Percentiles rank a stretch among this genome's conserved stretches.
phyloP scores from a whole-genome alignment of 2,888 invertebrate species.

The Fragum whitleyi region DNA sequence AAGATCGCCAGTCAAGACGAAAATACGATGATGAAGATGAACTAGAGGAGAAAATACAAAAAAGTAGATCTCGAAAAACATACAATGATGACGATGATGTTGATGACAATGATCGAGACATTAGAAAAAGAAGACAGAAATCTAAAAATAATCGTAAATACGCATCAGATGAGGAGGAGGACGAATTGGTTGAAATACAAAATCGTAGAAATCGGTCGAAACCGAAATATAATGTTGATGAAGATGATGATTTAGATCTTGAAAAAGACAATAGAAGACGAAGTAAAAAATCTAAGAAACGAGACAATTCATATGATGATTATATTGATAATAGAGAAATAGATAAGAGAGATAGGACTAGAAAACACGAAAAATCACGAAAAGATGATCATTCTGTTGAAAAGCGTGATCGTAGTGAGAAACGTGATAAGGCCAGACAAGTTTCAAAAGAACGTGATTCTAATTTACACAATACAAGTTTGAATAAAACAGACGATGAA shows the following conservation, averaged over 20 bases:
- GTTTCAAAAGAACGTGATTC: slow-evolving; percentile 46
- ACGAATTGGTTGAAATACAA: slow-evolving; percentile 36
- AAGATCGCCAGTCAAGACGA: slow-evolving; percentile 45
- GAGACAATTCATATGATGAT: slow-evolving; percentile 29
- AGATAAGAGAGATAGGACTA: slow-evolving; percentile 21
- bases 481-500: slow-evolving; percentile 46
- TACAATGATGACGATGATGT: slow-evolving; percentile 56
- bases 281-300: slow-evolving; percentile 32
- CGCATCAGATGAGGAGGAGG: slow-evolving; percentile 39
- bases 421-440: slow-evolving; percentile 40
- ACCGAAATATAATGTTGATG: slow-evolving; percentile 40
- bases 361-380: slow-evolving; percentile 20
- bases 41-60: slow-evolving; percentile 29
- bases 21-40: slow-evolving; percentile 58
- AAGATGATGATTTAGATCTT: slow-evolving; percentile 38
- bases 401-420: slow-evolving; percentile 37
- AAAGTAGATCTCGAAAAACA: slow-evolving; percentile 38
- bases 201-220: slow-evolving; percentile 42
- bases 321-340: slow-evolving; percentile 28
- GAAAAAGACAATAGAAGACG: slow-evolving; percentile 33
- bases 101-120: slow-evolving; percentile 37
- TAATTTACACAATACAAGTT: slow-evolving; percentile 41
- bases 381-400: slow-evolving; percentile 30
- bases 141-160: slow-evolving; percentile 39
- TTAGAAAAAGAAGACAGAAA: slow-evolving; percentile 31